These are phyloP conservation scores for Drosophila prosaltans DNA, from an alignment of 1,140 invertebrate species.

Conservation along the genomic window DNA sequence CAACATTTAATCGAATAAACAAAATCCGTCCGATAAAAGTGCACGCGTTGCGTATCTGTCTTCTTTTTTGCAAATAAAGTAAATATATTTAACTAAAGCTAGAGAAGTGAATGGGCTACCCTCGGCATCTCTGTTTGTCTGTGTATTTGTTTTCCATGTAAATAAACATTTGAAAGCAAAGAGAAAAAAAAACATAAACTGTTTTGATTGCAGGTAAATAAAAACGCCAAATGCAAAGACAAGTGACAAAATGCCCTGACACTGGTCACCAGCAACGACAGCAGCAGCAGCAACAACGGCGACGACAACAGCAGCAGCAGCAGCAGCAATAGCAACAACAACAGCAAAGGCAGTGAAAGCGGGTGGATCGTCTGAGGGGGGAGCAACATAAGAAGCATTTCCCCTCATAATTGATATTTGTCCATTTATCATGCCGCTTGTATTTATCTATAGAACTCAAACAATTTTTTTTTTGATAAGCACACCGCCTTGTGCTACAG, in stretches of 20 bases:
- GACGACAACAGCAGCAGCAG: background rate
- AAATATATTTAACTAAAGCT: constrained; percentile 27
- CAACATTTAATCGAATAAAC: constrained; percentile 36
- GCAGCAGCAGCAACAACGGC: background rate
- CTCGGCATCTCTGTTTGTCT: constrained; percentile 37
- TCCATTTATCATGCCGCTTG: constrained; percentile 70
- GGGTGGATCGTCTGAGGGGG: background rate
- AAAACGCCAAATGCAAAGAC: constrained; percentile 12
- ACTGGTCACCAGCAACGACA: constrained; percentile 1
- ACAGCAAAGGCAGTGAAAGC: background rate
- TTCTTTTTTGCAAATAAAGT: constrained; percentile 38
- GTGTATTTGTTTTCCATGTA: constrained; percentile 27
- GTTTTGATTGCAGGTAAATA: constrained; percentile 78
- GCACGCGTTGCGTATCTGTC: constrained; percentile 53
- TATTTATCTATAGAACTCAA: constrained; percentile 57
- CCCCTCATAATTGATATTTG: constrained; percentile 65
- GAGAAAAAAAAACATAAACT: constrained; percentile 59
- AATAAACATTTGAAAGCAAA: constrained; percentile 57
- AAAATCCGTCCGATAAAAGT: constrained; percentile 29
- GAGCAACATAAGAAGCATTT: constrained; percentile 18
- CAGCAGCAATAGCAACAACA: background rate
- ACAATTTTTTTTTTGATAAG: constrained; percentile 51
- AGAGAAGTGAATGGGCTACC: constrained; percentile 52
- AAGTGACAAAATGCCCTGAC: constrained; percentile 19
- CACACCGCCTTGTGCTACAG: constrained; percentile 1